A percentile compares a stretch with the other conserved stretches of the same genome.
These are phyloP conservation scores for Drosophila tripunctata DNA, from an alignment of 2,888 invertebrate genomes.

Conservation along the genomic window DNA sequence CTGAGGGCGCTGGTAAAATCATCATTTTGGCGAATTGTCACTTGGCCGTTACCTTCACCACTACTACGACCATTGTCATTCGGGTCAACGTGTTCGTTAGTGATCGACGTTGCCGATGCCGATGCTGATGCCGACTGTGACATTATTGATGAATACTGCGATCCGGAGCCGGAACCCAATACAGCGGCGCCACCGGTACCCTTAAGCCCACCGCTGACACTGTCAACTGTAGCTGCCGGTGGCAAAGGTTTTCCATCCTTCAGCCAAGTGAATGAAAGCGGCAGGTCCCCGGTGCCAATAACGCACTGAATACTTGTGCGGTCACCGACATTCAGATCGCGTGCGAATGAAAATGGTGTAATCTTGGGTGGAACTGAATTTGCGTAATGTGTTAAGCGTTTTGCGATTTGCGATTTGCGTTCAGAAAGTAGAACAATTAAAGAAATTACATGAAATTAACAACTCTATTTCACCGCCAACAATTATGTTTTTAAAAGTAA, in stretches of 20 bases:
- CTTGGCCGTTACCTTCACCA: conserved; percentile 84
- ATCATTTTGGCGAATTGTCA: conserved; percentile 86
- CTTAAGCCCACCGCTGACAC: conserved; percentile 74
- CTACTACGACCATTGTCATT: conserved; percentile 82
- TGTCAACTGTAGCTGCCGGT: conserved; percentile 67
- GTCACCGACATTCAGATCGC: conserved; percentile 87
- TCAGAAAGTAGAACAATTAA: conserved; percentile 22
- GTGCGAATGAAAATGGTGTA: conserved; percentile 88
- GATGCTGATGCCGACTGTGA: conserved; percentile 27
- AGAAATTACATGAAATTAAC: conserved; percentile 15
- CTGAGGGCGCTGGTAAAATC: conserved; percentile 87
- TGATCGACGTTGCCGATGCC: conserved; percentile 27
- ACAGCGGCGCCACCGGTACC: conserved; percentile 81
- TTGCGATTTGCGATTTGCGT: conserved; percentile 8
- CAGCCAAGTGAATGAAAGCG: conserved; percentile 87
- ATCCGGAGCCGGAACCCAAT: conserved; percentile 48
- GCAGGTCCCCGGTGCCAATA: conserved; percentile 87
- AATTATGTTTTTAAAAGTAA: background rate
- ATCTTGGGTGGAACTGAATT: conserved; percentile 87
- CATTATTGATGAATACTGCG: conserved; percentile 42
- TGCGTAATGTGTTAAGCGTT: background rate
- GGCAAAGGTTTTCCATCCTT: conserved; percentile 86
- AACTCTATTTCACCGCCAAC: background rate
- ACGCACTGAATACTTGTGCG: conserved; percentile 87
- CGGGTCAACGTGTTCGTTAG: conserved; percentile 42